Evolutionary conservation across 2,113 vertebrate genomes (phyloP).

Genomic region (Phoxinus phoxinus): DNA sequence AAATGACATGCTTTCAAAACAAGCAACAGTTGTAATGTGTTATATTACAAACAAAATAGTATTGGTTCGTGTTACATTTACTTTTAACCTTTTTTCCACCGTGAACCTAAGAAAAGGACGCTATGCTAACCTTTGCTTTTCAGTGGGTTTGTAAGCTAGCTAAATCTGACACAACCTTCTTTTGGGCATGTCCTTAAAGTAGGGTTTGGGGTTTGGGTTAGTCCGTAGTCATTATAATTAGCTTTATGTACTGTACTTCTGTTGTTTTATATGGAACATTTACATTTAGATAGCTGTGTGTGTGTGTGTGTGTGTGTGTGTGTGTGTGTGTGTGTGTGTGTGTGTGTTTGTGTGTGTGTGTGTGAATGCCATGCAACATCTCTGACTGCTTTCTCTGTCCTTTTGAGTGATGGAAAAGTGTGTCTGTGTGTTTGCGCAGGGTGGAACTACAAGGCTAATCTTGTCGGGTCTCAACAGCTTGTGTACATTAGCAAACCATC

Average conservation of each 20-base stretch:
- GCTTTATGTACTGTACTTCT: no score
- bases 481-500: slow-evolving; percentile 48
- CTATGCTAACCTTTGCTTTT: neutral
- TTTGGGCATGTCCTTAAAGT: neutral
- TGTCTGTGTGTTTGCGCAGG: slow-evolving; percentile 28
- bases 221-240: slow-evolving; percentile 6
- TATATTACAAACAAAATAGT: neutral
- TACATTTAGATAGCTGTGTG: neutral
- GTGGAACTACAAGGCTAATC: slow-evolving; percentile 45
- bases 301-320: slow-evolving; percentile 13
- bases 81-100: neutral
- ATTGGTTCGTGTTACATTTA: neutral
- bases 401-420: slow-evolving; percentile 38
- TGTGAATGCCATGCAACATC: neutral
- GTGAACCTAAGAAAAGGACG: neutral
- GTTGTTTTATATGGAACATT: neutral
- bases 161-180: slow-evolving; percentile 3
- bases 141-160: neutral
- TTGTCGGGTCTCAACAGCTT: slow-evolving; percentile 37
- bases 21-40: neutral
- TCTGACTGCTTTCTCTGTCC: slow-evolving; percentile 51
- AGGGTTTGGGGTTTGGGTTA: neutral
- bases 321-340: no score
- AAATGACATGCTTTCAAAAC: neutral
- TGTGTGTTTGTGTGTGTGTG: neutral